A percentile compares a stretch with the other conserved stretches of the same genome.
Evolutionary conservation across 1,140 invertebrate species (phyloP).

Genomic region (Brachionus plicatilis): DNA sequence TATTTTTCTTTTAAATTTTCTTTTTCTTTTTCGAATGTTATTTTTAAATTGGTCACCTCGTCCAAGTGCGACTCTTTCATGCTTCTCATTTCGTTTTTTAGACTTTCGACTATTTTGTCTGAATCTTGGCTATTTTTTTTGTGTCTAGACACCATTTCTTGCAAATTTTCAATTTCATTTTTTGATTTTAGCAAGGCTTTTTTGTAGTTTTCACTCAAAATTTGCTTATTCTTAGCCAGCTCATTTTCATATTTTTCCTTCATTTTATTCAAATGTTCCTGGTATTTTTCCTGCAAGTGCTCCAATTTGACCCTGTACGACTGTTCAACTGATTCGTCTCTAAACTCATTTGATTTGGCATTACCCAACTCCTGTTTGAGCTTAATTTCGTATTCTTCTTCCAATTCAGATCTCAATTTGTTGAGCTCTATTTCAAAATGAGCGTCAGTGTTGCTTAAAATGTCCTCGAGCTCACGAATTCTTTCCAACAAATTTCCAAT

Average conservation of each 20-base stretch:
- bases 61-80: constrained; percentile 37
- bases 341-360: neutral
- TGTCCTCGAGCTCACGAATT: constrained; percentile 6
- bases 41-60: constrained; percentile 22
- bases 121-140: constrained; percentile 28
- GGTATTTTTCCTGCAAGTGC: neutral
- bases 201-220: constrained; percentile 25
- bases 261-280: constrained; percentile 12
- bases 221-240: neutral
- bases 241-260: constrained; percentile 9
- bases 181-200: neutral
- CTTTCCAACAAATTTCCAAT: neutral
- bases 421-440: constrained; percentile 36
- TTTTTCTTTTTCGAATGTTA: constrained; percentile 28
- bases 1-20: constrained; percentile 7
- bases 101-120: constrained; percentile 32
- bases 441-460: constrained; percentile 14
- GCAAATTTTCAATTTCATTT: constrained; percentile 2
- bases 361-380: neutral
- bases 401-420: constrained; percentile 16
- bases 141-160: neutral
- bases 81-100: constrained; percentile 21
- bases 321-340: neutral
- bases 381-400: constrained; percentile 30
- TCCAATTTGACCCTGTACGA: neutral